These are phyloP conservation scores for Diorhabda sublineata DNA, from an alignment of 1,140 invertebrate genomes.

Conservation along the genomic window DNA sequence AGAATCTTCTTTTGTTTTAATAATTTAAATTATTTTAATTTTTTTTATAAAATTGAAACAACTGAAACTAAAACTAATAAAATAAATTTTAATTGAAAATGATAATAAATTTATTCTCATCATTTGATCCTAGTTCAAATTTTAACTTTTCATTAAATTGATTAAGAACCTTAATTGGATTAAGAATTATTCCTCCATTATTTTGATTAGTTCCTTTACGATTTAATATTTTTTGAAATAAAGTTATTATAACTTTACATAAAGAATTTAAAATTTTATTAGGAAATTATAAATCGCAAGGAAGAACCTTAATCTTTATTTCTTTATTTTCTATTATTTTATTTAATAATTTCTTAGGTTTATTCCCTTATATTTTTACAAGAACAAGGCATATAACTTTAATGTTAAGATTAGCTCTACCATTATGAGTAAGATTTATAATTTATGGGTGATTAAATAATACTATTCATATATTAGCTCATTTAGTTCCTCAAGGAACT, in stretches of 20 bases:
- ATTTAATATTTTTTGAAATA: constrained; percentile 47
- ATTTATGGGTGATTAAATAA: constrained; percentile 55
- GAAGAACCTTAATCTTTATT: constrained; percentile 52
- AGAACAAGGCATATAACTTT: constrained; percentile 56
- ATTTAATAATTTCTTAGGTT: constrained; percentile 61
- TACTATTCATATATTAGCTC: constrained; percentile 54
- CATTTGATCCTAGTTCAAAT: constrained; percentile 51
- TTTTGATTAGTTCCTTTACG: constrained; percentile 53
- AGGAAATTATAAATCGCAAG: constrained; percentile 43
- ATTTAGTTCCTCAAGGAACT: constrained; percentile 59
- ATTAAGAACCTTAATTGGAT: constrained; percentile 49
- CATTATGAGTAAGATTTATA: constrained; percentile 60
- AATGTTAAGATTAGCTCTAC: constrained; percentile 53
- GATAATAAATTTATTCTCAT: constrained; percentile 55
- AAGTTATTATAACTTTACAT: constrained; percentile 47
- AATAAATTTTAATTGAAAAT: constrained; percentile 50
- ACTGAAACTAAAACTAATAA: constrained; percentile 39
- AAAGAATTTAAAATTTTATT: constrained; percentile 54
- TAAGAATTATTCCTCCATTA: constrained; percentile 46
- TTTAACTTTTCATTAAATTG: constrained; percentile 53
- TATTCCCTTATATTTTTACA: constrained; percentile 67
- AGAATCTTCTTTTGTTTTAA: constrained; percentile 50
- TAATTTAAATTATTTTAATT: constrained; percentile 49
- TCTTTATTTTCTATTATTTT: constrained; percentile 54
- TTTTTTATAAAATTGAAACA: constrained; percentile 35